Base-by-base conservation (phyloP, 2,797 vertebrate genomes). In the Gymnothorax javanicus region DNA sequence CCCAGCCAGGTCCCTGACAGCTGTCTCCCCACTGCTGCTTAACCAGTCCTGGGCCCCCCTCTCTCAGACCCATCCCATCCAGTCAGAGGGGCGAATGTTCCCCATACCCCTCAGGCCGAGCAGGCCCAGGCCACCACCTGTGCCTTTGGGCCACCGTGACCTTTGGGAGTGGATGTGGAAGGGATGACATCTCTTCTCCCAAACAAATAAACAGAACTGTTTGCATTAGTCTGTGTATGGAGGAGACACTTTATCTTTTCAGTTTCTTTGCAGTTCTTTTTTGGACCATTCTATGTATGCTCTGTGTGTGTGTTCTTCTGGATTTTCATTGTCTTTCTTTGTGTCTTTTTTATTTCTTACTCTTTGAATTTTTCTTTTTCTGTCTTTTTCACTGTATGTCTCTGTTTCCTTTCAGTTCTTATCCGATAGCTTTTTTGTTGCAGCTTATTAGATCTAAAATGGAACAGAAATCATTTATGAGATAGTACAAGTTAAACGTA, bases 1-100 rank as follows among this genome's bases (percentile, higher is more conserved):
- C 67, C 67, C 64, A 83, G 84, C 86, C 84, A 85, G 89, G 88
- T 89, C 20, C 17, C 89, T 73, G 69, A 57, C 82, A 91, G 86
- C 92, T 92, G 83, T 73, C 89, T 91, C 91, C 90, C 91, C 89
- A 88, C 86, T 89, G 90, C 88, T 92, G 90, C 88, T 92, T 93
- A 93, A 93, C 91, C 54, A 93, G 92, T 82, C 87, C 69, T 62
- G 56, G 88, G 85, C 83, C 84, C 64, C 81, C 59, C 57, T 84
- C 91, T 89, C 88, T 87, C 73, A 27, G 82, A 11, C 82, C 57
- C 57, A 56, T 60, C 57, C 11, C 33, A 25, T 81, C 50, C 56
- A n/a, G 23, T 58, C 57, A 50, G 83, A 52, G 7, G 1, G 60
- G 13, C 83, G 67, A 67, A 13, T 69, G 60, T 54, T 52, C 50